Evolutionary conservation across 2,888 invertebrate genomes (phyloP).

Genomic region (Eupithecia centaureata): DNA sequence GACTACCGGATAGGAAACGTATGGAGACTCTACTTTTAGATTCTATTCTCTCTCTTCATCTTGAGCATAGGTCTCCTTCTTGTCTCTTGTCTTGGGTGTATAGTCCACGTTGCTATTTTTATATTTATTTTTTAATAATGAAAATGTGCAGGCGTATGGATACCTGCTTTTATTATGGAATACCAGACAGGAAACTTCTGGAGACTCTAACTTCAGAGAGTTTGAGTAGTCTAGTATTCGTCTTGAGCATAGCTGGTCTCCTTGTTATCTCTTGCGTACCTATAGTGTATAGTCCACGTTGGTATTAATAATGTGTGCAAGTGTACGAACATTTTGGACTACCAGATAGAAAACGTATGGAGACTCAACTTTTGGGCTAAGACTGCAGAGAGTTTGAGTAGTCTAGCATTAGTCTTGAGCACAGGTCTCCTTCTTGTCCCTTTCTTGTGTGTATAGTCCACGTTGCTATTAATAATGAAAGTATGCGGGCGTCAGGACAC

Average conservation of each 20-base stretch:
- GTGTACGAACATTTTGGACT: too few relatives aligned
- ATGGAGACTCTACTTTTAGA: too few relatives aligned
- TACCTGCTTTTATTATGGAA: too few relatives aligned
- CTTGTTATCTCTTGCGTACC: too few relatives aligned
- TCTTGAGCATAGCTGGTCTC: neutral
- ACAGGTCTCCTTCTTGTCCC: neutral
- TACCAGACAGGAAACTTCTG: constrained; percentile 44
- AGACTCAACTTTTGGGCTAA: neutral
- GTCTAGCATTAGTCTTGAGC: neutral
- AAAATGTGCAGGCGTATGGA: constrained; percentile 73
- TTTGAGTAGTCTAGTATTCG: neutral
- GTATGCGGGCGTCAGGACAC: constrained; percentile 63
- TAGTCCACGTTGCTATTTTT: constrained; percentile 42
- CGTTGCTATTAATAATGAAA: constrained; percentile 80
- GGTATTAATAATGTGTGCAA: constrained; percentile 83
- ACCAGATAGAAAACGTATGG: constrained; percentile 41
- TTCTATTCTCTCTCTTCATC: neutral
- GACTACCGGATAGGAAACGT: too few relatives aligned
- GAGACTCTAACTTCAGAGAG: constrained; percentile 13
- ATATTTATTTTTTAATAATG: constrained; percentile 84
- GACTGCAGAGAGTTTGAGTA: too few relatives aligned
- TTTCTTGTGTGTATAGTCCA: too few relatives aligned
- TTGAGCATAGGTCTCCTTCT: neutral
- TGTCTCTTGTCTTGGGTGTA: neutral
- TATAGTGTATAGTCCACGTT: too few relatives aligned